Conservation (phyloP, 2,888 invertebrate species). For the Eulithis testata region DNA sequence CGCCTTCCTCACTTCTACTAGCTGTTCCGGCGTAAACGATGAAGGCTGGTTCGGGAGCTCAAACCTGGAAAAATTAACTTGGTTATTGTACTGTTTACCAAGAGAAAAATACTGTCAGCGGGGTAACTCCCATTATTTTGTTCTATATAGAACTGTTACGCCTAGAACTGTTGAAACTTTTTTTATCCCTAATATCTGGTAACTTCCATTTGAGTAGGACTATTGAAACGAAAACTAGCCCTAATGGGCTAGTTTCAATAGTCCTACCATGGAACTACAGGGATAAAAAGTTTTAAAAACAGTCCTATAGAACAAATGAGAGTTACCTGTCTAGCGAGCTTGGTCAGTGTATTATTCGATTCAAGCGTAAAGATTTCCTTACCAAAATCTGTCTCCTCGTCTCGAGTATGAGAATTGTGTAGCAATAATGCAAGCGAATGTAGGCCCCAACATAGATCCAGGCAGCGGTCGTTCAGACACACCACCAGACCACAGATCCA, state of each 20-base stretch:
- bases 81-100: background rate
- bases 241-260: too few relatives aligned
- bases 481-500: constrained; percentile 97
- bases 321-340: too few relatives aligned
- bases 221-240: too few relatives aligned
- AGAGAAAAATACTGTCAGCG: too few relatives aligned
- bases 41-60: constrained; percentile 96
- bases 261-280: too few relatives aligned
- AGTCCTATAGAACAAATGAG: too few relatives aligned
- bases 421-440: constrained; percentile 97
- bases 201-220: too few relatives aligned
- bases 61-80: constrained; percentile 81
- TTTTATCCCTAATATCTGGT: too few relatives aligned
- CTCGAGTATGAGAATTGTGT: constrained; percentile 96
- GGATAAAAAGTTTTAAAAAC: too few relatives aligned
- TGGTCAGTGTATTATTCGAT: background rate
- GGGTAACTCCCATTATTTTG: too few relatives aligned
- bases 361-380: constrained; percentile 42
- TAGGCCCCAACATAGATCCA: constrained; percentile 96
- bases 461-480: constrained; percentile 95
- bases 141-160: too few relatives aligned
- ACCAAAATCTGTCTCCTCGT: constrained; percentile 96
- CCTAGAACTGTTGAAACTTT: too few relatives aligned
- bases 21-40: constrained; percentile 94
- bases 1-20: constrained; percentile 92